Evolutionary conservation across 2,797 vertebrate species (phyloP).

Genomic region (Lutjanus argentimaculatus): DNA sequence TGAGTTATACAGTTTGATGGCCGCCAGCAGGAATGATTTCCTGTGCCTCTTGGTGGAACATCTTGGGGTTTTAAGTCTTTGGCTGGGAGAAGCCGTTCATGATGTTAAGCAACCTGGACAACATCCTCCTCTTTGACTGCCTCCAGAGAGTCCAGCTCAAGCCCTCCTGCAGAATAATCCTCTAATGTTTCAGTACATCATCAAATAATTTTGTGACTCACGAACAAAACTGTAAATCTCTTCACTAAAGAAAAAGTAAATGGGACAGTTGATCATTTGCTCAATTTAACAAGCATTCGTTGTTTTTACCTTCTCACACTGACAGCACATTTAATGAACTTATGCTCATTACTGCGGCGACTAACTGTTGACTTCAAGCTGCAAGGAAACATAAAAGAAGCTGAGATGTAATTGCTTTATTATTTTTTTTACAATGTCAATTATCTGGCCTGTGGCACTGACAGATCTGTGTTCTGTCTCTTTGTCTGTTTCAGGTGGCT

Average conservation of each 20-base stretch:
- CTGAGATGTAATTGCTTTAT: not conserved
- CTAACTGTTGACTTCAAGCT: constrained; percentile 10
- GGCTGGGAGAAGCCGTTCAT: not conserved
- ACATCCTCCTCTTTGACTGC: not conserved
- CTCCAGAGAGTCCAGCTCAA: not conserved
- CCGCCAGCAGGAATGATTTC: not conserved
- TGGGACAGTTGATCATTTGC: not conserved
- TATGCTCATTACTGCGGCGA: not conserved
- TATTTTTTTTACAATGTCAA: not conserved
- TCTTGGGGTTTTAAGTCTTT: not conserved
- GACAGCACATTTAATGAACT: not conserved
- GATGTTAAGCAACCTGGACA: not conserved
- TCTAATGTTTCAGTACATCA: not conserved
- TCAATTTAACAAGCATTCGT: not conserved
- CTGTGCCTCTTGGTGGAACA: not conserved
- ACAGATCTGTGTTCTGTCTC: constrained; percentile 34
- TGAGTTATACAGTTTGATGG: not conserved
- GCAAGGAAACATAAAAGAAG: not conserved
- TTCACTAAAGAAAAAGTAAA: not conserved
- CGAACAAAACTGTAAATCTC: not conserved
- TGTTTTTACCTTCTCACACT: not conserved
- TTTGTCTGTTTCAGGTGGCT: constrained; percentile 77
- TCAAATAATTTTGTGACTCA: not conserved
- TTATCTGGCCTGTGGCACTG: constrained; percentile 25
- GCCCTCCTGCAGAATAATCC: not conserved